phyloP scores from a whole-genome alignment of 2,888 invertebrate species.

The Chironomus riparius region DNA sequence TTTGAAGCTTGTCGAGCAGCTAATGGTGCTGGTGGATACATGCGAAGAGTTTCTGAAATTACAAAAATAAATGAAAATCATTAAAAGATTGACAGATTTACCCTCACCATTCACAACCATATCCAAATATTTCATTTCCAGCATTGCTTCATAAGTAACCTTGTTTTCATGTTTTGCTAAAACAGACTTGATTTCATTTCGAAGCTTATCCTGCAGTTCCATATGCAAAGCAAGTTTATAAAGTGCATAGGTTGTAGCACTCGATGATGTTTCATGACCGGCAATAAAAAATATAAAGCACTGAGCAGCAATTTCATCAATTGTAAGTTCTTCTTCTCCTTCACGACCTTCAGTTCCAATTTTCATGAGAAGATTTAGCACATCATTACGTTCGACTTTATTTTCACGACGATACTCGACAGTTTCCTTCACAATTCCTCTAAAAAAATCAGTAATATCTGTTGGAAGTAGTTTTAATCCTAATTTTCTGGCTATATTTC shows the following conservation, averaged over 20 bases:
- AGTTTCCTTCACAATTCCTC: constrained; percentile 29
- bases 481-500: neutral
- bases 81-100: neutral
- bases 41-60: constrained; percentile 30
- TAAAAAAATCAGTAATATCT: constrained; percentile 30
- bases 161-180: constrained; percentile 32
- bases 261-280: constrained; percentile 42
- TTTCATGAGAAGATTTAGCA: constrained; percentile 36
- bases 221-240: constrained; percentile 38
- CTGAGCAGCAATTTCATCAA: constrained; percentile 34
- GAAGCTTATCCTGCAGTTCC: constrained; percentile 37
- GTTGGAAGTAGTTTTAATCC: neutral
- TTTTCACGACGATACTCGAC: constrained; percentile 30
- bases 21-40: constrained; percentile 30
- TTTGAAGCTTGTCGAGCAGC: constrained; percentile 29
- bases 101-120: constrained; percentile 36
- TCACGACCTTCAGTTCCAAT: constrained; percentile 35
- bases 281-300: constrained; percentile 43
- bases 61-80: neutral
- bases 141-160: constrained; percentile 37
- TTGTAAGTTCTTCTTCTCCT: constrained; percentile 30
- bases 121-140: constrained; percentile 38
- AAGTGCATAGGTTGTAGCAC: constrained; percentile 36
- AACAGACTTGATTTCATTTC: constrained; percentile 35
- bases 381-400: constrained; percentile 34